A percentile compares a stretch with the other conserved stretches of the same genome.
phyloP scores from a whole-genome alignment of 2,113 vertebrate genomes.

The Galeopterus variegatus region DNA sequence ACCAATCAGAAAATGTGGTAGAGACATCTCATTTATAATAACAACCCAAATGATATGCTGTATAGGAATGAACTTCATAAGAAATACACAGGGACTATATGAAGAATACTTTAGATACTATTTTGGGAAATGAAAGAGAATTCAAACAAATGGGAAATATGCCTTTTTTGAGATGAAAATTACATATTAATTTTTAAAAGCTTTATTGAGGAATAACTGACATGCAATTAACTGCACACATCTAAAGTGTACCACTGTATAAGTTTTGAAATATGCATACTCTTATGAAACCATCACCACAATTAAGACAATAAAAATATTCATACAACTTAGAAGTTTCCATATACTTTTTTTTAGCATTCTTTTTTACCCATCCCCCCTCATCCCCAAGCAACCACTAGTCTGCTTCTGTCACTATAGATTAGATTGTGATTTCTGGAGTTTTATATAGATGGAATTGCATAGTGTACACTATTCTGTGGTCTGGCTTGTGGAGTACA shows the following conservation, averaged over 20 bases:
- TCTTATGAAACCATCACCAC: neutral
- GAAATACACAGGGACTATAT: neutral
- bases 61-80: neutral
- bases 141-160: neutral
- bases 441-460: neutral
- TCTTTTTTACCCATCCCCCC: neutral
- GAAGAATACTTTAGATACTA: neutral
- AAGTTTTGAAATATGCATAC: neutral
- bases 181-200: neutral
- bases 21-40: neutral
- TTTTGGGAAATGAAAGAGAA: neutral
- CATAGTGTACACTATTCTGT: neutral
- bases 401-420: neutral
- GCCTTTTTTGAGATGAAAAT: neutral
- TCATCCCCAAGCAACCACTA: neutral
- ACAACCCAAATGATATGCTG: neutral
- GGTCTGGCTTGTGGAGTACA: neutral
- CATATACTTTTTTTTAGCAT: neutral
- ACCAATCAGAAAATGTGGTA: neutral
- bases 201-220: neutral
- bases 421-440: neutral
- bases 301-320: neutral
- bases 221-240: neutral
- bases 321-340: neutral
- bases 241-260: neutral